These are phyloP conservation scores for Anseranas semipalmata DNA, from an alignment of 2,113 vertebrate genomes.

Conservation along the genomic window DNA sequence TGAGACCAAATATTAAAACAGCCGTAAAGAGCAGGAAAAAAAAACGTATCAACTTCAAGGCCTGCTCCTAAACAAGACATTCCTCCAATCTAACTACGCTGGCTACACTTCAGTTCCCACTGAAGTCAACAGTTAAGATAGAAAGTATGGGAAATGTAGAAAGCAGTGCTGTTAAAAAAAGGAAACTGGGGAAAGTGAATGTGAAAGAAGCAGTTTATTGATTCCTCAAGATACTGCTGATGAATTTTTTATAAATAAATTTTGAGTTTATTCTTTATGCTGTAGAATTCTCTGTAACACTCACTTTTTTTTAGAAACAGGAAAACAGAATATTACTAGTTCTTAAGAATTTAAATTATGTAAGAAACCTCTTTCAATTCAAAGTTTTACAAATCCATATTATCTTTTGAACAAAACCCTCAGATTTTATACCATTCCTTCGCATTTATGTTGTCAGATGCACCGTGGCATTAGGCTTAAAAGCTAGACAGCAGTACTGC, in stretches of 20 bases:
- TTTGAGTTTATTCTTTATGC: neutral
- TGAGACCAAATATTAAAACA: neutral
- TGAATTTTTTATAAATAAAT: neutral
- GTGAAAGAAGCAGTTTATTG: neutral
- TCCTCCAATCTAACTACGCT: neutral
- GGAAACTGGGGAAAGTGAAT: neutral
- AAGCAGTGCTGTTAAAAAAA: neutral
- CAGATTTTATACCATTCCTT: neutral
- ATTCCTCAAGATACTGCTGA: neutral
- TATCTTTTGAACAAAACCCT: neutral
- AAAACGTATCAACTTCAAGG: neutral
- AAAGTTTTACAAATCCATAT: neutral
- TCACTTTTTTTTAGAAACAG: neutral
- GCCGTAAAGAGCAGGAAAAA: neutral
- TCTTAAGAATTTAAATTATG: neutral
- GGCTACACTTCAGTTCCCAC: neutral
- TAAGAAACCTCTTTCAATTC: neutral
- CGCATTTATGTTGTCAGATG: constrained; percentile 29
- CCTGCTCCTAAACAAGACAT: neutral
- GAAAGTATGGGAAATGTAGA: too few relatives aligned
- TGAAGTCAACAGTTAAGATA: neutral
- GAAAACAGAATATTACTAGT: neutral
- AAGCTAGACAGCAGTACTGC: constrained; percentile 6
- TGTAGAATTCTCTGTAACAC: neutral
- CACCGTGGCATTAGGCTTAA: constrained; percentile 9